A percentile compares a stretch with the other conserved stretches of the same genome.
These are phyloP conservation scores for Campopleginae sp. DNA, from an alignment of 2,888 invertebrate species.

Conservation along the genomic window DNA sequence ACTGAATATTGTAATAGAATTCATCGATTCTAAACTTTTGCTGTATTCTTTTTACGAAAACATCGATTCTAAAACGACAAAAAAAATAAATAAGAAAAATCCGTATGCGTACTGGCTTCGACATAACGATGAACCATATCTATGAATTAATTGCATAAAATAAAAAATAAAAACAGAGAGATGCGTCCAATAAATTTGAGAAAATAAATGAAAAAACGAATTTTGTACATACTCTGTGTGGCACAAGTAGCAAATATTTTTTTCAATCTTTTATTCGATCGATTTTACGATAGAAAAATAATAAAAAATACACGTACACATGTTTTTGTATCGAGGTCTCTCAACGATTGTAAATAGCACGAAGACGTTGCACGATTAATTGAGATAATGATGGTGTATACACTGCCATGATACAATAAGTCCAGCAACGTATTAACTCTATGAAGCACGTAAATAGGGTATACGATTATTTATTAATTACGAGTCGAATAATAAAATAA, in stretches of 20 bases:
- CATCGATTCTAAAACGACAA: slow-evolving; percentile 57
- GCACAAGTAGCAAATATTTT: slow-evolving; percentile 72
- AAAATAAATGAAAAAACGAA: slow-evolving; percentile 73
- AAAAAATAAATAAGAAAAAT: slow-evolving; percentile 21
- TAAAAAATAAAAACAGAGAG: slow-evolving; percentile 74
- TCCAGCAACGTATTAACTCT: slow-evolving; percentile 51
- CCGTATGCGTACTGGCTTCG: slow-evolving; percentile 70
- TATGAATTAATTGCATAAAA: slow-evolving; percentile 75
- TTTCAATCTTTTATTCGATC: slow-evolving; percentile 64
- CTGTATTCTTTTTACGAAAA: slow-evolving; percentile 55
- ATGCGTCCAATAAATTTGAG: slow-evolving; percentile 74
- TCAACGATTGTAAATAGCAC: slow-evolving; percentile 64
- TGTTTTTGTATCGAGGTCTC: slow-evolving; percentile 55
- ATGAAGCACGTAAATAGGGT: slow-evolving; percentile 45
- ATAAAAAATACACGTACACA: slow-evolving; percentile 37
- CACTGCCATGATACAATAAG: slow-evolving; percentile 64
- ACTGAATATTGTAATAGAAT: slow-evolving; percentile 24
- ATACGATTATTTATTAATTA: slow-evolving; percentile 24
- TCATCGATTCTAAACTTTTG: slow-evolving; percentile 57
- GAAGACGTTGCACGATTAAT: slow-evolving; percentile 58
- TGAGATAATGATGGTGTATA: slow-evolving; percentile 57
- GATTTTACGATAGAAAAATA: slow-evolving; percentile 41
- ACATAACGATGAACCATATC: slow-evolving; percentile 77
- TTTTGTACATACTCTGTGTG: slow-evolving; percentile 77
- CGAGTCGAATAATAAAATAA: neutral